A percentile compares a stretch with the other conserved stretches of the same genome.
phyloP scores from a whole-genome alignment of 1,140 invertebrate genomes.

The Drosophila bipectinata region DNA sequence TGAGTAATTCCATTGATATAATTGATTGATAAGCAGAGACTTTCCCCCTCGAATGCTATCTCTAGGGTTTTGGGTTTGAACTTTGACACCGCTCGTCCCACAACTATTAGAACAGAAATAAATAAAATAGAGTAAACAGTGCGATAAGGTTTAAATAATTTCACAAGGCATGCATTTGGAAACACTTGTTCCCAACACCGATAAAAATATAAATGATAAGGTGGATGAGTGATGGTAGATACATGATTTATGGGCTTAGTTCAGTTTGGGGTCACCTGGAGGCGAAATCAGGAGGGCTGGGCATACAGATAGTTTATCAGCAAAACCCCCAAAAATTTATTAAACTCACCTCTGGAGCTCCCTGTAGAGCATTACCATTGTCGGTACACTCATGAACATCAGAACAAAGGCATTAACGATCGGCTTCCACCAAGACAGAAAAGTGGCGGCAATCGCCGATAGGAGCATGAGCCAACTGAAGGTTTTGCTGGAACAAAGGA shows the following conservation, averaged over 20 bases:
- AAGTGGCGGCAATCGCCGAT: slow-evolving; percentile 87
- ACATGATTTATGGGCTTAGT: slow-evolving; percentile 44
- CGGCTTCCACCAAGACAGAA: slow-evolving; percentile 89
- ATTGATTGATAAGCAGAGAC: slow-evolving; percentile 21
- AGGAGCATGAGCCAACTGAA: slow-evolving; percentile 86
- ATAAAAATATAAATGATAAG: slow-evolving; percentile 34
- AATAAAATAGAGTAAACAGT: slow-evolving; percentile 24
- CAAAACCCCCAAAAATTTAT: background rate
- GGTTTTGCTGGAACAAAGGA: slow-evolving; percentile 83
- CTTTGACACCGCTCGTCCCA: slow-evolving; percentile 11
- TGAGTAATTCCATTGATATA: slow-evolving; percentile 11
- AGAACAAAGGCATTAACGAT: slow-evolving; percentile 91
- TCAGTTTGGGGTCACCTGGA: slow-evolving; percentile 19
- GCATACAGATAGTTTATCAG: slow-evolving; percentile 22
- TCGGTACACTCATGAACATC: slow-evolving; percentile 90
- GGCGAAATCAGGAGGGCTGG: slow-evolving; percentile 30
- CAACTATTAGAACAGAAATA: slow-evolving; percentile 19
- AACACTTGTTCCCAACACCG: slow-evolving; percentile 31
- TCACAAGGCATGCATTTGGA: slow-evolving; percentile 21
- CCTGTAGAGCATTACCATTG: slow-evolving; percentile 87
- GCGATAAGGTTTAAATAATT: slow-evolving; percentile 44
- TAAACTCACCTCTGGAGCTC: slow-evolving; percentile 87
- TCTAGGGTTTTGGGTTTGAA: slow-evolving; percentile 3
- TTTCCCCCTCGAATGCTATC: background rate
- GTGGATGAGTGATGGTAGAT: slow-evolving; percentile 49